Conservation (phyloP, 2,113 vertebrate genomes). For the Stigmatopora nigra region DNA sequence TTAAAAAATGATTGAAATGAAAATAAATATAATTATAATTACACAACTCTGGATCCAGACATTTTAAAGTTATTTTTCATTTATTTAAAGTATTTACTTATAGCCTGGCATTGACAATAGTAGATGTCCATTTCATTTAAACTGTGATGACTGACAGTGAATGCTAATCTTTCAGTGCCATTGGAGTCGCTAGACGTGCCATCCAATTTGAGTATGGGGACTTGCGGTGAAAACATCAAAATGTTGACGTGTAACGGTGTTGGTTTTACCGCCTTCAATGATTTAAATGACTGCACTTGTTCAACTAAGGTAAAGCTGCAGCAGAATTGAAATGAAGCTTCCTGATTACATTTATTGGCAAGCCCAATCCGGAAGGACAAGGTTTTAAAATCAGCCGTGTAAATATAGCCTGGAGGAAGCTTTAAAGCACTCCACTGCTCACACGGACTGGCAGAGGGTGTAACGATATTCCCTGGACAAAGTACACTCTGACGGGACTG, state of each 20-base stretch:
- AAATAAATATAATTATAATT: too few relatives aligned
- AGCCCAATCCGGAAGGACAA: neutral
- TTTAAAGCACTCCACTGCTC: neutral
- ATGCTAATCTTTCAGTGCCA: neutral
- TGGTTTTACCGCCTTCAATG: neutral
- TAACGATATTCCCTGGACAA: slow-evolving; percentile 1
- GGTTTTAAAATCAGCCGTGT: neutral
- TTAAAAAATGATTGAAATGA: neutral
- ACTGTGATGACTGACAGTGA: neutral
- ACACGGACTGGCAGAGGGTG: neutral
- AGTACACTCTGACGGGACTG: neutral
- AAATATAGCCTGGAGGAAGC: neutral
- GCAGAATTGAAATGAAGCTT: neutral
- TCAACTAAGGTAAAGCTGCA: slow-evolving; percentile 1
- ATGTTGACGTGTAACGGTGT: too few relatives aligned
- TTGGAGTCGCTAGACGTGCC: too few relatives aligned
- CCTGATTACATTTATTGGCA: neutral
- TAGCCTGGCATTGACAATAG: too few relatives aligned
- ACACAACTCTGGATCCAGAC: too few relatives aligned
- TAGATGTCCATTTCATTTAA: too few relatives aligned
- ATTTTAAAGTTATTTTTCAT: too few relatives aligned
- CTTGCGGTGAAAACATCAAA: neutral
- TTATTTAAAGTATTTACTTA: too few relatives aligned
- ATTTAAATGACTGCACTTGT: neutral
- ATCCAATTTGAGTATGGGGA: neutral